Conservation (phyloP, 2,113 vertebrate species). For the Amphiprion ocellaris region DNA sequence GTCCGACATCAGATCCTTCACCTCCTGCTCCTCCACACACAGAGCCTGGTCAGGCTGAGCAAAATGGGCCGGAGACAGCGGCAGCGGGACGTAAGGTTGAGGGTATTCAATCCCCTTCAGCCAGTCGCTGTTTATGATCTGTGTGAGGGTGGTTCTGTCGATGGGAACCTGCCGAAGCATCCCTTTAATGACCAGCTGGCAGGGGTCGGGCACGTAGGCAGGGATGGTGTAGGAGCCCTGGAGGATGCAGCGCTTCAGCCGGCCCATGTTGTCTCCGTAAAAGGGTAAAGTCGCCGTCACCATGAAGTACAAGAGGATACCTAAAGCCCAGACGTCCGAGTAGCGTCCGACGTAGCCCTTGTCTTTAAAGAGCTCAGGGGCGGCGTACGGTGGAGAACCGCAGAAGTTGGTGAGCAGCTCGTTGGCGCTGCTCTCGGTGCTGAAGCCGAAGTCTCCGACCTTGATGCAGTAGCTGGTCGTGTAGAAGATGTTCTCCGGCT, state of each 20-base stretch:
- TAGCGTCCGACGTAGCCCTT: constrained; percentile 80
- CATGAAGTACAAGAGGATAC: constrained; percentile 86
- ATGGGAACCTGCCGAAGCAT: constrained; percentile 79
- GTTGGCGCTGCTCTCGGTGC: constrained; percentile 59
- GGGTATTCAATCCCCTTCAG: constrained; percentile 78
- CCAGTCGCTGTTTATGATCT: constrained; percentile 79
- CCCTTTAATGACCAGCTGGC: constrained; percentile 80
- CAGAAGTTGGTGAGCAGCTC: constrained; percentile 83
- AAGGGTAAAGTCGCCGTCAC: constrained; percentile 84
- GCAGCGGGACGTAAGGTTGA: constrained; percentile 61
- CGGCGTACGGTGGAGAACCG: constrained; percentile 85
- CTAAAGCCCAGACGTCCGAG: constrained; percentile 87
- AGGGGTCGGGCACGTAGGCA: constrained; percentile 71
- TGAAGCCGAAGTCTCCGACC: constrained; percentile 87
- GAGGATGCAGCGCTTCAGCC: constrained; percentile 83
- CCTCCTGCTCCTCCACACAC: constrained; percentile 80
- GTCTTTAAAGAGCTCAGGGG: constrained; percentile 84
- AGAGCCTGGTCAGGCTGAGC: constrained; percentile 53
- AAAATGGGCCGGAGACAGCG: constrained; percentile 75
- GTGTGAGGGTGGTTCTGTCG: constrained; percentile 75
- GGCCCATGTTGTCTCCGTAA: constrained; percentile 75
- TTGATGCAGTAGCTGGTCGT: constrained; percentile 85
- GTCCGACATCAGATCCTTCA: constrained; percentile 68
- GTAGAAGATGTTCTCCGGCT: constrained; percentile 87
- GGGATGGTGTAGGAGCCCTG: constrained; percentile 84